These are phyloP conservation scores for Acomys russatus DNA, from an alignment of 2,797 vertebrate genomes.

Conservation along the genomic window DNA sequence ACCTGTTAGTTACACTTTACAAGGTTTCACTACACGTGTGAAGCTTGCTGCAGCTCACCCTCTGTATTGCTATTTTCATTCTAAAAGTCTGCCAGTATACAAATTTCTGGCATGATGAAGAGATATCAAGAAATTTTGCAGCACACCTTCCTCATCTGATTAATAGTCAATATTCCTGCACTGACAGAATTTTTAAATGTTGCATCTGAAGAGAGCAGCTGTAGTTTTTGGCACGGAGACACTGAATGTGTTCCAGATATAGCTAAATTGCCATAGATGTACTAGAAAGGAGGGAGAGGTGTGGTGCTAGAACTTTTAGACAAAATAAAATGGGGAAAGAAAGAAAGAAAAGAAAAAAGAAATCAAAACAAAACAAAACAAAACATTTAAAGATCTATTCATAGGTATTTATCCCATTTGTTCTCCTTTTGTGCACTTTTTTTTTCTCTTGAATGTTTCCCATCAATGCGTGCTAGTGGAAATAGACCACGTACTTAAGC, in stretches of 20 bases:
- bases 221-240: slow-evolving; percentile 36
- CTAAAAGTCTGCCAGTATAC: not conserved
- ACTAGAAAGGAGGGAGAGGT: not conserved
- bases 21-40: not conserved
- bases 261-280: slow-evolving; percentile 18
- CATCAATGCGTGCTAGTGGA: not conserved
- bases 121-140: slow-evolving; percentile 19
- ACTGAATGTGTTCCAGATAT: not conserved
- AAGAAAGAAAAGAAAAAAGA: no score
- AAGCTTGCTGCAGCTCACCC: not conserved
- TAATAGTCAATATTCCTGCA: slow-evolving; percentile 51
- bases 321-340: not conserved
- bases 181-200: slow-evolving; percentile 22
- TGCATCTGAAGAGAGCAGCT: slow-evolving; percentile 67
- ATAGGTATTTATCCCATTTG: not conserved
- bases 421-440: not conserved
- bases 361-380: not conserved
- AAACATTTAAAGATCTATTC: not conserved
- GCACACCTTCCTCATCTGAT: not conserved
- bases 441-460: slow-evolving; percentile 16
- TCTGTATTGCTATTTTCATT: not conserved
- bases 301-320: slow-evolving; percentile 1
- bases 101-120: slow-evolving; percentile 14
- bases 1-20: not conserved
- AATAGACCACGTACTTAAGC: slow-evolving; percentile 11